A percentile compares a stretch with the other conserved stretches of the same genome.
Conservation (phyloP, 2,113 vertebrate genomes). For the Ovibos moschatus region DNA sequence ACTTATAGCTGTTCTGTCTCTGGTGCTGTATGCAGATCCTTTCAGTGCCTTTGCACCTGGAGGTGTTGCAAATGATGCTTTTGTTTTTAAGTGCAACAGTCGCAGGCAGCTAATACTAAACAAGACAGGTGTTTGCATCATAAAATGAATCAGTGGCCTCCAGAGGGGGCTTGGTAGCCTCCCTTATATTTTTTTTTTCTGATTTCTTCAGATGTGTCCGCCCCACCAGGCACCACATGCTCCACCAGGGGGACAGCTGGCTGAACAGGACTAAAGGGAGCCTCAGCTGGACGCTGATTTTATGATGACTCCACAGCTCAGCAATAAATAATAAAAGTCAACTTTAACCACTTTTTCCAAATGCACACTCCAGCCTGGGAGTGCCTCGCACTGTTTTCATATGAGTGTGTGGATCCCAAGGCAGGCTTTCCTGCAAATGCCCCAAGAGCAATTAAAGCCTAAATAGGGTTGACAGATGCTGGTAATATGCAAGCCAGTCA, state of each 20-base stretch:
- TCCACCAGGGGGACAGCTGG: background rate
- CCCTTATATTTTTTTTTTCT: background rate
- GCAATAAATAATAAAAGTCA: background rate
- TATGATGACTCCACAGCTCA: slow-evolving; percentile 38
- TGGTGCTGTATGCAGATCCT: background rate
- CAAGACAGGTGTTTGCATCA: slow-evolving; percentile 59
- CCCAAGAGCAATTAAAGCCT: slow-evolving; percentile 57
- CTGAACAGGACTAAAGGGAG: slow-evolving; percentile 8
- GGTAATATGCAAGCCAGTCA: slow-evolving; percentile 9
- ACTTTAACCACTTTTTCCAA: background rate
- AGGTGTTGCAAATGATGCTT: slow-evolving; percentile 41
- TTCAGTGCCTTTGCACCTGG: slow-evolving; percentile 27
- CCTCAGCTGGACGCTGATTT: background rate
- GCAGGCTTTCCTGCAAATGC: background rate
- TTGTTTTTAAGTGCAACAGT: slow-evolving; percentile 45
- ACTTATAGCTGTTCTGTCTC: slow-evolving; percentile 2
- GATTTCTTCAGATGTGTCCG: background rate
- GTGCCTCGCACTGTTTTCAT: background rate
- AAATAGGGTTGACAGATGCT: slow-evolving; percentile 57
- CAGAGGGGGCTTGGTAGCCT: background rate
- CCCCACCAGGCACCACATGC: background rate
- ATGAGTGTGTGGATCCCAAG: background rate
- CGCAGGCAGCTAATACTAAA: slow-evolving; percentile 31
- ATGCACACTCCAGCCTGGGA: background rate
- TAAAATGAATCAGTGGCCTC: slow-evolving; percentile 46